Evolutionary conservation across 2,888 invertebrate species (phyloP), one percentile per base, ranked within the genome.

Genomic region (Uloborus plumipes): DNA sequence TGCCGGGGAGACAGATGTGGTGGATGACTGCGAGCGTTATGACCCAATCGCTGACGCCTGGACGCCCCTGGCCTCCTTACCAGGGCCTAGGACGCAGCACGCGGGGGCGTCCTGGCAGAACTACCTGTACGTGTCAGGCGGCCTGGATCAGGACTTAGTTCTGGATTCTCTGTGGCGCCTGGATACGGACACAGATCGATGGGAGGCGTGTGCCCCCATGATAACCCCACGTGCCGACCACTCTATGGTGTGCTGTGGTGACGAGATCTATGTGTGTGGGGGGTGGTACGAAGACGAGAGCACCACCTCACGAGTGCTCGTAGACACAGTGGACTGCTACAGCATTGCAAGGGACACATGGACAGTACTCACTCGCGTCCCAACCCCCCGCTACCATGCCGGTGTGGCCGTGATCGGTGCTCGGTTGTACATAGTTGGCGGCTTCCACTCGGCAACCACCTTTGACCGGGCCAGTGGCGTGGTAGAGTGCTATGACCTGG

Each of bases 381-480:
- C 93, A 2, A 92, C 92, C 0, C 93, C 93, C 1, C 90, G 93
- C 70, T 93, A 92, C 87, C 93, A 93, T 87, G 92, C 93, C 0
- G 93, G 93, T 2, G 92, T 93, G 69, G 92, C 92, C 9, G 90
- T 92, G 26, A 90, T 93, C 20, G 90, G 91, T 49, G 89, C 90
- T 22, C 91, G 91, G 87, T 91, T 94, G 62, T 93, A 93, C 87
- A 92, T 93, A 85, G 92, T 93, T 83, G 94, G 93, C 15, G 94
- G 94, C 0, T 92, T 93, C 87, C 91, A 92, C 77, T 92, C 92
- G 61, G 92, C 93, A 86, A 92, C 91, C n/a, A 92, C 92, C 86
- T 93, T 93, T 86, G 92, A 93, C 87, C 91, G 92, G 74, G 92
- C 92, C 83, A 92, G 93, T 75, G 91, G 92, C 4, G 91, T 91